Evolutionary conservation across 2,113 vertebrate species (phyloP).

Genomic region (Eurypyga helias): DNA sequence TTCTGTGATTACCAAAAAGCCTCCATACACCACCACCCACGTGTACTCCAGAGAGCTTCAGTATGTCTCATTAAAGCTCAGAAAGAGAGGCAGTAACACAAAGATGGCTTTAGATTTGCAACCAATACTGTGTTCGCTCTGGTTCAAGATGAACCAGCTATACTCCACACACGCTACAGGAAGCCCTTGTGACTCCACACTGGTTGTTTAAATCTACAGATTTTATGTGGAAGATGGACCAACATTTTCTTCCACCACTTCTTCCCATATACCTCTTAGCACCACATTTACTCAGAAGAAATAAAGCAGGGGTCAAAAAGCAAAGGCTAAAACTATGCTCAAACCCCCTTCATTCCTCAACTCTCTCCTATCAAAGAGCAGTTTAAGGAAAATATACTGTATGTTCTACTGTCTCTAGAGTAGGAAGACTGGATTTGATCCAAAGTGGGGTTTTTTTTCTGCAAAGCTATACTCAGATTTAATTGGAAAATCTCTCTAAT

Average conservation of each 20-base stretch:
- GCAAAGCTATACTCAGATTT: neutral
- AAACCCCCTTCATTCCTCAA: neutral
- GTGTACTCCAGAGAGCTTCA: neutral
- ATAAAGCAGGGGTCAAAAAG: neutral
- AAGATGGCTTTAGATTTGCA: neutral
- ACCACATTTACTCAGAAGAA: neutral
- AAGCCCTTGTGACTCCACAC: neutral
- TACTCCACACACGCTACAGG: neutral
- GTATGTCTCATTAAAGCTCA: neutral
- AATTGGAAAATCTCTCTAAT: neutral
- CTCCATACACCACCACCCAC: neutral
- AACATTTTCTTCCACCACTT: neutral
- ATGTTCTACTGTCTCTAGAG: neutral
- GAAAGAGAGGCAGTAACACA: neutral
- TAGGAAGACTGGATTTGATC: neutral
- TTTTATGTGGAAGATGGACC: neutral
- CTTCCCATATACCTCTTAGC: neutral
- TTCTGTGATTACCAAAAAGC: neutral
- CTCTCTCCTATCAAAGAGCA: neutral
- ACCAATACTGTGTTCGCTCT: accelerated
- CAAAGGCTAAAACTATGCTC: neutral
- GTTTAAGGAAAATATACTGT: neutral
- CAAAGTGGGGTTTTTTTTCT: neutral
- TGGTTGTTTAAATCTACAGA: neutral
- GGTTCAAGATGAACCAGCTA: neutral